Evolutionary conservation across 2,113 vertebrate species (phyloP), one percentile per base, ranked within the genome.

Genomic region (Bucco capensis): DNA sequence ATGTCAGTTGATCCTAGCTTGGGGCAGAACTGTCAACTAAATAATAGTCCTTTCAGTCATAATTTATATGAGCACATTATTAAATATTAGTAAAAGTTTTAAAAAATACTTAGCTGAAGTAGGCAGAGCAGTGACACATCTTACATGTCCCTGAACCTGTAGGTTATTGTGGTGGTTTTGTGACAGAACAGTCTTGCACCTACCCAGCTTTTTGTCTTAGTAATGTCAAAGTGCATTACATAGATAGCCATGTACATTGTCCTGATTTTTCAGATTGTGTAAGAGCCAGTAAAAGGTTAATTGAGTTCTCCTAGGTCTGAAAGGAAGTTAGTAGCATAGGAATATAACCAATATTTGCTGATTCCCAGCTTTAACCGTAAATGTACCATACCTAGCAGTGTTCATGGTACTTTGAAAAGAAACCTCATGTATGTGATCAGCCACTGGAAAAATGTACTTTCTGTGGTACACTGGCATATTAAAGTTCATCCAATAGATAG

Each of bases 281-380:
- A 69, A 85, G 38, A 56, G 54, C 69, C 44, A 72, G 64, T 84
- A 67, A 86, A 84, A 84, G 49, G 47, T 84, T 92, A 86, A 88
- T 58, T 64, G 77, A 75, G 80, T 75, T 85, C 49, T 92, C 9
- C 21, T 35, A 60, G 38, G 33, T 71, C 62, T 83, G 42, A 60
- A 31, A 84, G 44, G 53, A 75, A 82, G 38, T 19, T n/a, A 64
- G 35, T 73, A 50, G 17, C 24, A 14, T 19, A 84, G n/a, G 58
- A 82, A 69, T 61, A 92, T 56, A 75, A 82, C 22, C 17, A 87
- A 37, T 72, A n/a, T 64, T 64, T 53, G 57, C 82, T 30, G 4
- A 70, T 70, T 86, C 33, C 23, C 28, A 70, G 19, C 12, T 84
- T 67, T 69, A 92, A 33, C 19, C 8, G 56, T 8, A 42, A 60